These are phyloP conservation scores for Chelon labrosus DNA, from an alignment of 2,797 vertebrate genomes.

Conservation along the genomic window DNA sequence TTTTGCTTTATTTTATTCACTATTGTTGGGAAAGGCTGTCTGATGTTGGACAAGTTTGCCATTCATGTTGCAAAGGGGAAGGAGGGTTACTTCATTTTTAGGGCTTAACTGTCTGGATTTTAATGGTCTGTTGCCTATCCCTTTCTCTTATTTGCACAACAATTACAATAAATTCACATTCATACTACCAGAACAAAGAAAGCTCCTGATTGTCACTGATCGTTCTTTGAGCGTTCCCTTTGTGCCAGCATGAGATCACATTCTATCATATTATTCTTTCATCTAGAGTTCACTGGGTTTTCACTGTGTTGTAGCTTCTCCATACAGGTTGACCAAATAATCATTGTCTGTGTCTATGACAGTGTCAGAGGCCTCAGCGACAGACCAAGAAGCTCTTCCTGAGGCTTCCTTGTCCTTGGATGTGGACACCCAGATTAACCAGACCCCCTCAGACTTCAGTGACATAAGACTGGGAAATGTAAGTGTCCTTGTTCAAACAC, in stretches of 20 bases:
- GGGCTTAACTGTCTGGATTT: neutral
- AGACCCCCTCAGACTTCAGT: constrained; percentile 48
- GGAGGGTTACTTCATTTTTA: neutral
- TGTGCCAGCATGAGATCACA: no score
- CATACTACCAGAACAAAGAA: no score
- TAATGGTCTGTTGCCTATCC: neutral
- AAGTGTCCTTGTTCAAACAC: constrained; percentile 37
- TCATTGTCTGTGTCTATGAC: constrained; percentile 19
- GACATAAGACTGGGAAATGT: constrained; percentile 80
- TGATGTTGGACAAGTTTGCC: constrained; percentile 7
- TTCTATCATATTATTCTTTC: no score
- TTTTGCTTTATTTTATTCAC: constrained; percentile 15
- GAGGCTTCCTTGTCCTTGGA: constrained; percentile 20
- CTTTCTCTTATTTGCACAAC: neutral
- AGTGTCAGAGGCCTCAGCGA: constrained; percentile 32
- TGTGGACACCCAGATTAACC: constrained; percentile 35
- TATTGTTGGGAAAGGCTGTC: constrained; percentile 19
- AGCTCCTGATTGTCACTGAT: no score
- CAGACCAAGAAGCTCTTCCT: constrained; percentile 27
- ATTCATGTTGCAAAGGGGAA: neutral
- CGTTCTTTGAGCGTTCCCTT: no score
- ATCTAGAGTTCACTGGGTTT: no score
- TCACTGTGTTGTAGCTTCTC: neutral
- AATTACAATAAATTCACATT: no score
- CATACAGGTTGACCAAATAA: neutral